phyloP scores from a whole-genome alignment of 2,113 vertebrate species.

The Caretta caretta region DNA sequence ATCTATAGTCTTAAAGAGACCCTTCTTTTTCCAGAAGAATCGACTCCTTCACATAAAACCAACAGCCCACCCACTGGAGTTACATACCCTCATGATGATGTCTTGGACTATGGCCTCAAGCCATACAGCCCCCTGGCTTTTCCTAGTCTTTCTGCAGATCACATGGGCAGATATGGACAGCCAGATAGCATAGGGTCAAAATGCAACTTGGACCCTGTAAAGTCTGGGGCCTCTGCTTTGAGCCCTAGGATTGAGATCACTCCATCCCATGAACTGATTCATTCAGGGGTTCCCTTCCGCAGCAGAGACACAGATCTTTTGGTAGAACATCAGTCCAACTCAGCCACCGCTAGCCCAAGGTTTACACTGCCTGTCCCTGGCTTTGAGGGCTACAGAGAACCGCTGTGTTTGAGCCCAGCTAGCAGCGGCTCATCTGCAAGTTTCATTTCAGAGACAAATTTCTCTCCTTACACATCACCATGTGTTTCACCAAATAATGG shows the following conservation, averaged over 20 bases:
- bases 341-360: slow-evolving; percentile 86
- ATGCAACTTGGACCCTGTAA: slow-evolving; percentile 85
- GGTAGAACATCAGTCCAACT: slow-evolving; percentile 84
- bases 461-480: slow-evolving; percentile 95
- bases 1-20: slow-evolving; percentile 85
- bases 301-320: slow-evolving; percentile 87
- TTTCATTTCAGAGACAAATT: slow-evolving; percentile 97
- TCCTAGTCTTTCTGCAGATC: slow-evolving; percentile 80
- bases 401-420: slow-evolving; percentile 97
- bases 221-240: slow-evolving; percentile 85
- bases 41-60: slow-evolving; percentile 88
- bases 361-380: slow-evolving; percentile 95
- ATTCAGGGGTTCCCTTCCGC: slow-evolving; percentile 82
- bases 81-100: slow-evolving; percentile 86
- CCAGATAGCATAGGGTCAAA: slow-evolving; percentile 87
- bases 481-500: slow-evolving; percentile 97
- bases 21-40: slow-evolving; percentile 95
- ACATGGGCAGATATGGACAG: slow-evolving; percentile 87
- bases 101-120: slow-evolving; percentile 91
- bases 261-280: slow-evolving; percentile 95
- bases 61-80: slow-evolving; percentile 88
- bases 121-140: slow-evolving; percentile 85
- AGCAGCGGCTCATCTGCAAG: slow-evolving; percentile 99
- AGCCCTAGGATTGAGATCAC: slow-evolving; percentile 99
- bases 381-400: slow-evolving; percentile 94